phyloP scores from a whole-genome alignment of 2,888 invertebrate genomes.

The Dynastes tityus region DNA sequence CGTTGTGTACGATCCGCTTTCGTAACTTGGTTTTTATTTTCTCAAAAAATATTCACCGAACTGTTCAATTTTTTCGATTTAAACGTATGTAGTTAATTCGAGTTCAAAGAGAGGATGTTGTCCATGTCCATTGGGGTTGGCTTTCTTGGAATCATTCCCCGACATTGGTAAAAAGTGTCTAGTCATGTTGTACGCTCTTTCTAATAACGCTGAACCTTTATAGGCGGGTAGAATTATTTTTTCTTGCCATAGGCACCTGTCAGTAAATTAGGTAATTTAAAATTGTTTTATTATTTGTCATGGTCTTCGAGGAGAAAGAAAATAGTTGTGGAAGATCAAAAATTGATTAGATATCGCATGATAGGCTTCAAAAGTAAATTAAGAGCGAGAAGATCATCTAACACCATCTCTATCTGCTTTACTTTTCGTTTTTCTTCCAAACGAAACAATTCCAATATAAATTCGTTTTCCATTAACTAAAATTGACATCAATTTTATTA shows the following conservation, averaged over 20 bases:
- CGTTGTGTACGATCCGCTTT: constrained; percentile 51
- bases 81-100: too few species aligned
- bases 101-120: too few species aligned
- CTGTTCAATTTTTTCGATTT: not conserved
- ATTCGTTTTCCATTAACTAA: not conserved
- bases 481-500: not conserved
- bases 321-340: not conserved
- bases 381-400: too few species aligned
- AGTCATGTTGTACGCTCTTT: constrained; percentile 63
- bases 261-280: constrained; percentile 57
- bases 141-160: constrained; percentile 61
- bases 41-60: not conserved
- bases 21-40: constrained; percentile 28
- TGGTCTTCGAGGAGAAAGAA: constrained; percentile 14
- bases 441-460: not conserved
- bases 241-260: constrained; percentile 59
- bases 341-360: constrained; percentile 7
- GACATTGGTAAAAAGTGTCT: constrained; percentile 51
- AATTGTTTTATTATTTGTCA: constrained; percentile 48
- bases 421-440: too few species aligned
- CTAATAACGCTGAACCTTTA: constrained; percentile 59
- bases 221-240: constrained; percentile 58
- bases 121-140: constrained; percentile 57
- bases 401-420: too few species aligned
- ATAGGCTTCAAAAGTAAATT: too few species aligned